phyloP scores from a whole-genome alignment of 2,797 vertebrate species.

The Pogoniulus pusillus region DNA sequence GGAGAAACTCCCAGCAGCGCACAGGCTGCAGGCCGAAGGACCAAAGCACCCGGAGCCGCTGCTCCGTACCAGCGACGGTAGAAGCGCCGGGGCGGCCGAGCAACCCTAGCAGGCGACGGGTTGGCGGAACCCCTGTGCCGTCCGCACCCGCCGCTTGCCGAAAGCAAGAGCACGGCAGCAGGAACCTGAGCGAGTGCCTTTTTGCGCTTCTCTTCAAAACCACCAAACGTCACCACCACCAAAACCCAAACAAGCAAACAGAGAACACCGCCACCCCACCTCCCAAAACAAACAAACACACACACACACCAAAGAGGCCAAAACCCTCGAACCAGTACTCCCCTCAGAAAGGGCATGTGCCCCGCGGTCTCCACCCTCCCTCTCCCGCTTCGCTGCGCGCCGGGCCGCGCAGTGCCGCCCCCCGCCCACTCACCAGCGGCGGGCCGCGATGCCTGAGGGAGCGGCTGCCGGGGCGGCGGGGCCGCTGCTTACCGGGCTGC shows the following conservation, averaged over 20 bases:
- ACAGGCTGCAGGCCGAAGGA: background rate
- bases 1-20: background rate
- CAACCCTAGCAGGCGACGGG: fast-evolving
- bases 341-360: background rate
- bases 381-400: no score
- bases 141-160: background rate
- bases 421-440: constrained; percentile 57
- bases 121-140: background rate
- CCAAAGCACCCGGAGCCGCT: background rate
- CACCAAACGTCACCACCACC: no score
- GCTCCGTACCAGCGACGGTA: background rate
- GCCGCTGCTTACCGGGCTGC: background rate
- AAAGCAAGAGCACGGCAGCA: background rate
- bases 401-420: background rate
- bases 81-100: background rate
- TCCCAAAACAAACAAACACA: no score
- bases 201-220: background rate
- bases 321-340: background rate
- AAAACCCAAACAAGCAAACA: no score
- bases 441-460: background rate
- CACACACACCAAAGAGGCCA: background rate
- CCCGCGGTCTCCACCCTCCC: background rate
- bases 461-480: background rate
- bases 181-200: background rate
- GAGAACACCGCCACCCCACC: background rate